These are phyloP conservation scores for Parnassius orleans DNA, from an alignment of 2,888 invertebrate genomes.

Conservation along the genomic window DNA sequence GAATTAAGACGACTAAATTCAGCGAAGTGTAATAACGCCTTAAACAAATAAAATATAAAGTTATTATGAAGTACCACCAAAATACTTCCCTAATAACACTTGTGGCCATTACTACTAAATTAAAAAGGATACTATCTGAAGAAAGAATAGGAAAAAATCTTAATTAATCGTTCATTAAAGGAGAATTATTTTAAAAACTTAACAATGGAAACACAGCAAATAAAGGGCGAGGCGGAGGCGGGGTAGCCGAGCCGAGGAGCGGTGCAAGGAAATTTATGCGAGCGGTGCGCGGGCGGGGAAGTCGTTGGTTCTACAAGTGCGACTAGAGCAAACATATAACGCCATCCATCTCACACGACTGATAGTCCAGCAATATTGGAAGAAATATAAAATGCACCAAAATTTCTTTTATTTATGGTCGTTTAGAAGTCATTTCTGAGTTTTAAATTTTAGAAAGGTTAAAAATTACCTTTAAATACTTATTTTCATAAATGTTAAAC, in stretches of 20 bases:
- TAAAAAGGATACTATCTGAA: too few relatives aligned
- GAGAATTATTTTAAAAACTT: neutral
- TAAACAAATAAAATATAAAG: too few relatives aligned
- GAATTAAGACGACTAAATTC: too few relatives aligned
- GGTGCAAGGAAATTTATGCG: constrained; percentile 64
- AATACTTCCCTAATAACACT: too few relatives aligned
- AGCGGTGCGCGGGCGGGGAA: constrained; percentile 44
- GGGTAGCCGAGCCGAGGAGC: constrained; percentile 59
- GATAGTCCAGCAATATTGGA: constrained; percentile 53
- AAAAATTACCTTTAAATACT: constrained; percentile 45
- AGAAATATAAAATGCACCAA: constrained; percentile 70
- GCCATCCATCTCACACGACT: constrained; percentile 41
- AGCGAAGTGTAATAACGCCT: too few relatives aligned
- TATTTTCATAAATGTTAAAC: constrained; percentile 29
- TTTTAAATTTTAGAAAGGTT: constrained; percentile 41
- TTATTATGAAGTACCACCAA: too few relatives aligned
- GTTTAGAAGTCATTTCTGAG: constrained; percentile 39
- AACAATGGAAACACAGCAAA: constrained; percentile 58
- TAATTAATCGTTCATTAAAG: too few relatives aligned
- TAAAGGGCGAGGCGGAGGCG: constrained; percentile 66
- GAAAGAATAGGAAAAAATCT: too few relatives aligned
- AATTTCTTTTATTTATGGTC: constrained; percentile 56
- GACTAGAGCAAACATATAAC: constrained; percentile 40
- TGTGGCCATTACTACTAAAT: too few relatives aligned
- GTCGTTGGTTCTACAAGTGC: constrained; percentile 33